These are phyloP conservation scores for Phoxinus dragarum DNA, from an alignment of 2,797 vertebrate species.

Conservation along the genomic window DNA sequence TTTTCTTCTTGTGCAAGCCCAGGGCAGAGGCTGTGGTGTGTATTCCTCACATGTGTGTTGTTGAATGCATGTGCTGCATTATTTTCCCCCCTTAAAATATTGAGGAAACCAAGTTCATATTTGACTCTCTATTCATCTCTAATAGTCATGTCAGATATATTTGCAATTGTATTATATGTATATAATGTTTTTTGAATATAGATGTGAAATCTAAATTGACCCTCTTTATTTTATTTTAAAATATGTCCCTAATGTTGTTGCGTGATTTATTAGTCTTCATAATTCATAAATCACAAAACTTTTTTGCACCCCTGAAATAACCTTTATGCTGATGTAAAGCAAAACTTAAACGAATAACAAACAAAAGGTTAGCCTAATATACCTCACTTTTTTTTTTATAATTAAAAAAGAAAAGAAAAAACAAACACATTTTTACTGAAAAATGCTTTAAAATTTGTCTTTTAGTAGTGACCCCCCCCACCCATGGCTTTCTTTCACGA, in stretches of 20 bases:
- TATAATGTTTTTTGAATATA: neutral
- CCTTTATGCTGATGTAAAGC: too few relatives aligned
- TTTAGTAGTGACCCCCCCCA: neutral
- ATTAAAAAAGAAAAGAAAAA: too few relatives aligned
- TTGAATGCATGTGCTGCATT: neutral
- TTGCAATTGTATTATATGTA: neutral
- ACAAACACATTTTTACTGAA: too few relatives aligned
- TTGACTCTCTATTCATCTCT: neutral
- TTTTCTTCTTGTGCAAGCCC: slow-evolving; percentile 36
- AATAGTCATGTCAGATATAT: neutral
- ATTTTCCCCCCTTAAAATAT: neutral
- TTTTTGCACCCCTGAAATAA: neutral
- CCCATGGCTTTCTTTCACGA: neutral
- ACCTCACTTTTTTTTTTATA: too few relatives aligned
- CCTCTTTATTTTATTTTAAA: neutral
- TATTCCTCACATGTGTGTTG: slow-evolving; percentile 8
- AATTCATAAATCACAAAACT: neutral
- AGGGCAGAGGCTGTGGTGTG: slow-evolving; percentile 24
- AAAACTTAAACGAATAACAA: neutral
- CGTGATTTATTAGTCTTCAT: neutral
- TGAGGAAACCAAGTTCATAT: neutral
- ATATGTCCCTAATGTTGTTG: neutral
- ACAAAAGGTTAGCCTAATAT: neutral
- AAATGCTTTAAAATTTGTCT: too few relatives aligned
- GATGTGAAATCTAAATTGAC: neutral